Conservation (phyloP, 1,140 invertebrate genomes). For the Sogatella furcifera region DNA sequence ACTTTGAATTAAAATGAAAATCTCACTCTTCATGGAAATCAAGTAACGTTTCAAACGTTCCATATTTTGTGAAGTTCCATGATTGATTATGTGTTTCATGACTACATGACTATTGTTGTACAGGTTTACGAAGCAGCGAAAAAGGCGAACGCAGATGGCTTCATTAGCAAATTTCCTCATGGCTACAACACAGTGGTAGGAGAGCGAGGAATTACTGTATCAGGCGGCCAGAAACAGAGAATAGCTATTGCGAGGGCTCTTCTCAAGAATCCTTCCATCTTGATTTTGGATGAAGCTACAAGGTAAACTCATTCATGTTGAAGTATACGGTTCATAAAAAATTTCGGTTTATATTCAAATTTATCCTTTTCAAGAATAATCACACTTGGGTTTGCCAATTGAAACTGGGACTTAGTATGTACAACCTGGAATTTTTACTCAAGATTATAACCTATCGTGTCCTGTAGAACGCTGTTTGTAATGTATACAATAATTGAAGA, state of each 20-base stretch:
- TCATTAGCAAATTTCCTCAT: constrained; percentile 72
- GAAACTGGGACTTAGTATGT: too few relatives aligned
- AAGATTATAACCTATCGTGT: too few relatives aligned
- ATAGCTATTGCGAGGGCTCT: constrained; percentile 75
- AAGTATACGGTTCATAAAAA: neutral
- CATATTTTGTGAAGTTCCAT: too few relatives aligned
- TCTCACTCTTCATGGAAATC: too few relatives aligned
- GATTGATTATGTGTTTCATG: too few relatives aligned
- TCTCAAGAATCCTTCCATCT: constrained; percentile 66
- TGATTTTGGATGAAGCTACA: constrained; percentile 85
- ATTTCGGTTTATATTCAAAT: neutral
- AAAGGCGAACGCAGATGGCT: constrained; percentile 82
- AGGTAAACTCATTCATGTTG: constrained; percentile 40
- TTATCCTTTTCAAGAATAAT: too few relatives aligned
- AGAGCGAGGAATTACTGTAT: constrained; percentile 60
- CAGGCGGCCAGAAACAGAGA: constrained; percentile 71
- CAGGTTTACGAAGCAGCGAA: constrained; percentile 66
- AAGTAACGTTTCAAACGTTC: too few relatives aligned
- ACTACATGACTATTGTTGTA: too few relatives aligned
- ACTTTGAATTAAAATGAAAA: too few relatives aligned
- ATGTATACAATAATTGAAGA: too few relatives aligned
- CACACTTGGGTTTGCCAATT: neutral
- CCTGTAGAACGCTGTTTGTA: too few relatives aligned
- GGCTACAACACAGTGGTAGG: constrained; percentile 83
- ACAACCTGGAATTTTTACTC: too few relatives aligned